Evolutionary conservation across 2,797 vertebrate genomes (phyloP).

Genomic region (Otolemur crassicaudatus): DNA sequence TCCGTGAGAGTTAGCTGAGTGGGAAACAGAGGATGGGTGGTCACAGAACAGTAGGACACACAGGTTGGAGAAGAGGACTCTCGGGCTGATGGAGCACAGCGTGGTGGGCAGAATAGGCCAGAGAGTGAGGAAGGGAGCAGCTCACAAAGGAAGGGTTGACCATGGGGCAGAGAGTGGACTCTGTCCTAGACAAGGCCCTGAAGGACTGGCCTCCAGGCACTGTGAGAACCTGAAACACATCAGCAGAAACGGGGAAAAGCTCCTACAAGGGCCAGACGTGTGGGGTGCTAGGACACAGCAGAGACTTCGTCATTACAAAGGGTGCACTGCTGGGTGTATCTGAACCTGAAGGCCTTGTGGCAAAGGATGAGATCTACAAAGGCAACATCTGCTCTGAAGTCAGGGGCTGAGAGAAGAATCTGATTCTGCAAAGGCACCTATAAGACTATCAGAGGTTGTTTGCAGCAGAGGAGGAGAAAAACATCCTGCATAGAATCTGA

Average conservation of each 20-base stretch:
- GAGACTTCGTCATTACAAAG: background rate
- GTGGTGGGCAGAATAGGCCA: background rate
- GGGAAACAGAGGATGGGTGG: background rate
- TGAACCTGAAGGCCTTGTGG: background rate
- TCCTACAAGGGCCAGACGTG: background rate
- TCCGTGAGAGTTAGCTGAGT: background rate
- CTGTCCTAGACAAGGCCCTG: background rate
- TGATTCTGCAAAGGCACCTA: background rate
- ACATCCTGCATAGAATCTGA: background rate
- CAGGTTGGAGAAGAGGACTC: background rate
- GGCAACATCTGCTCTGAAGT: background rate
- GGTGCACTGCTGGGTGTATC: background rate
- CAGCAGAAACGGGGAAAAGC: background rate
- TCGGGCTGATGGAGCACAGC: fast-evolving
- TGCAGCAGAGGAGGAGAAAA: background rate
- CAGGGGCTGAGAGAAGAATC: background rate
- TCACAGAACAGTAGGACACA: background rate
- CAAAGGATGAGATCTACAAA: background rate
- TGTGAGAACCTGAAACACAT: background rate
- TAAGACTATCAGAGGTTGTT: background rate
- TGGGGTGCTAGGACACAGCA: background rate
- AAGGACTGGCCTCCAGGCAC: background rate
- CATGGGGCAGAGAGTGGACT: background rate
- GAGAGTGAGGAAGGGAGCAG: background rate
- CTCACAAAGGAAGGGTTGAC: background rate